Conservation (phyloP, 2,888 invertebrate species). For the Ptilodon capucinus region DNA sequence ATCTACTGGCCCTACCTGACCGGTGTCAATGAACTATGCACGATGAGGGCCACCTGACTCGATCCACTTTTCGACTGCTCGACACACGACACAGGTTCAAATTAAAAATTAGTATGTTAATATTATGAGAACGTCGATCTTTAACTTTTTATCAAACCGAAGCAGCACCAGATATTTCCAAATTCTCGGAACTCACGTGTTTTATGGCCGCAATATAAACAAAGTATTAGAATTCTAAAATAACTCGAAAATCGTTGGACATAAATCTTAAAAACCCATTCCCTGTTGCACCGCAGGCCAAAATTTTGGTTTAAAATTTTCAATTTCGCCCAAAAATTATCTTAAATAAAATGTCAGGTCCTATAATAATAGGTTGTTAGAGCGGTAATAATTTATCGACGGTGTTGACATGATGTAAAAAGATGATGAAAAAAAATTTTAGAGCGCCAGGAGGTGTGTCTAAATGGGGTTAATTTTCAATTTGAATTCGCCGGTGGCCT, state of each 20-base stretch:
- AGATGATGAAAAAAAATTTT: constrained; percentile 53
- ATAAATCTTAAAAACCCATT: constrained; percentile 74
- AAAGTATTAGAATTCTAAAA: constrained; percentile 55
- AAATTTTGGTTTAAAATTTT: constrained; percentile 63
- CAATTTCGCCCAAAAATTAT: constrained; percentile 69
- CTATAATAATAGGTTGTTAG: constrained; percentile 77
- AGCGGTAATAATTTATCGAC: constrained; percentile 72
- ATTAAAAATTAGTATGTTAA: constrained; percentile 54
- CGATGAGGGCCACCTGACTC: constrained; percentile 66
- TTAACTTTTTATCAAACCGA: constrained; percentile 33
- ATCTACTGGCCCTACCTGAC: constrained; percentile 75
- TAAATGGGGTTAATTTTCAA: constrained; percentile 80
- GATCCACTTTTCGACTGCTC: constrained; percentile 58
- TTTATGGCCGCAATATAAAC: constrained; percentile 38
- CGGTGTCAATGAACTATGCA: constrained; percentile 70
- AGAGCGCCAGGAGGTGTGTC: constrained; percentile 71
- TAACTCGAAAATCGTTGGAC: constrained; percentile 43
- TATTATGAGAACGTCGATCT: constrained; percentile 22
- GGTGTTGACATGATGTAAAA: constrained; percentile 76
- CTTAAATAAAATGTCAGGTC: constrained; percentile 75
- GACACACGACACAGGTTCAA: constrained; percentile 52
- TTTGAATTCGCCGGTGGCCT: constrained; percentile 74
- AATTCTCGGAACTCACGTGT: constrained; percentile 34
- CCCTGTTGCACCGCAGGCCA: constrained; percentile 66
- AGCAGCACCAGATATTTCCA: constrained; percentile 29